phyloP scores from a whole-genome alignment of 2,113 vertebrate species.

The Desmodus rotundus region DNA sequence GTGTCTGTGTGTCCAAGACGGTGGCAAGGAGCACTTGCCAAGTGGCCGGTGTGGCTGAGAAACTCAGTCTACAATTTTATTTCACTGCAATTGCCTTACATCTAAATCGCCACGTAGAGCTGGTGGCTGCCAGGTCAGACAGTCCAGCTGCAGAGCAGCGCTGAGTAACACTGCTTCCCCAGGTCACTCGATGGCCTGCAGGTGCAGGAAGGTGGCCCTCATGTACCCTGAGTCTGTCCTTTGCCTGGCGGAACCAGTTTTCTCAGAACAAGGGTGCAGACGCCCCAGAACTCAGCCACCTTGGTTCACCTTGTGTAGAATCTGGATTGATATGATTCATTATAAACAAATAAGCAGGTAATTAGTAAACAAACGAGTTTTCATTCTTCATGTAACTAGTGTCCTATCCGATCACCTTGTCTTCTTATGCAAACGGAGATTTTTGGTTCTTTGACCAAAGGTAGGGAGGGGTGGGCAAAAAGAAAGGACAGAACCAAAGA shows the following conservation, averaged over 20 bases:
- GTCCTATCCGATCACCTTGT: neutral
- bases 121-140: neutral
- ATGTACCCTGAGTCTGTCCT: neutral
- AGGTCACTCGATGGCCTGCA: neutral
- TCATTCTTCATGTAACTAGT: neutral
- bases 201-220: too few relatives aligned
- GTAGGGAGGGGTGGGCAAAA: accelerated
- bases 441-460: neutral
- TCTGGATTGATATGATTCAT: neutral
- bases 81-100: too few relatives aligned
- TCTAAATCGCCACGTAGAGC: too few relatives aligned
- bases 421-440: neutral
- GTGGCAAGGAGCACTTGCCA: neutral
- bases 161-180: accelerated
- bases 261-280: too few relatives aligned
- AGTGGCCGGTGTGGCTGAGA: neutral
- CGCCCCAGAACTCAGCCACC: neutral
- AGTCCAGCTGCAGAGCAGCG: neutral
- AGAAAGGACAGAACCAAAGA: neutral
- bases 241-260: too few relatives aligned
- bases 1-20: too few relatives aligned
- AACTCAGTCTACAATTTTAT: too few relatives aligned
- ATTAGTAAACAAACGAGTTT: neutral
- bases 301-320: neutral
- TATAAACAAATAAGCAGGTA: neutral